A percentile compares a stretch with the other conserved stretches of the same genome.
These are phyloP conservation scores for Apocheima hispidaria DNA, from an alignment of 2,888 invertebrate genomes.

Conservation along the genomic window DNA sequence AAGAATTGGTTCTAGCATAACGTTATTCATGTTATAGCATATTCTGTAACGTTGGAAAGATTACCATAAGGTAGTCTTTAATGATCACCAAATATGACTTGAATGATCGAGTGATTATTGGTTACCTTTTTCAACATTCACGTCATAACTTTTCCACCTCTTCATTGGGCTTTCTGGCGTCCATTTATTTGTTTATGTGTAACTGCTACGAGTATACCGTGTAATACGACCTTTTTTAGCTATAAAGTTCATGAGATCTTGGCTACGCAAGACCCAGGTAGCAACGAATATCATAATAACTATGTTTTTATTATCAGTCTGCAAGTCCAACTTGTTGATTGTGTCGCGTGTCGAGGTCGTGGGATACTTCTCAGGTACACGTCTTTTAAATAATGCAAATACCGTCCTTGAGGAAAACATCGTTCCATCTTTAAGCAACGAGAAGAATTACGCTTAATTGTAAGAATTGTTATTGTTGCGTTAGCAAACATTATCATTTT, in stretches of 20 bases:
- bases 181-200: too few species aligned
- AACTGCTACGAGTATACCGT: too few species aligned
- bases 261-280: constrained; percentile 3
- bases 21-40: not conserved
- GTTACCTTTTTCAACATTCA: too few species aligned
- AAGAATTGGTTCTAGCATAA: not conserved
- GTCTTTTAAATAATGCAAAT: constrained; percentile 56
- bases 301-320: constrained; percentile 41
- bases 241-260: constrained; percentile 16
- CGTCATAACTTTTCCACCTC: too few species aligned
- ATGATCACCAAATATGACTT: too few species aligned
- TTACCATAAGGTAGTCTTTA: too few species aligned
- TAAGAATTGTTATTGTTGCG: constrained; percentile 4
- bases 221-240: not conserved
- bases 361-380: constrained; percentile 71
- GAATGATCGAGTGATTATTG: too few species aligned
- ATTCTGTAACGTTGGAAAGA: not conserved
- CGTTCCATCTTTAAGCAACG: constrained; percentile 13
- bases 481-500: not conserved
- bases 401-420: constrained; percentile 41
- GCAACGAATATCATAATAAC: constrained; percentile 9
- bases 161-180: too few species aligned
- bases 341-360: constrained; percentile 60
- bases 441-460: constrained; percentile 23
- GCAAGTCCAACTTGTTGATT: constrained; percentile 51